These are phyloP conservation scores for Maniola jurtina DNA, from an alignment of 1,140 invertebrate species.

Conservation along the genomic window DNA sequence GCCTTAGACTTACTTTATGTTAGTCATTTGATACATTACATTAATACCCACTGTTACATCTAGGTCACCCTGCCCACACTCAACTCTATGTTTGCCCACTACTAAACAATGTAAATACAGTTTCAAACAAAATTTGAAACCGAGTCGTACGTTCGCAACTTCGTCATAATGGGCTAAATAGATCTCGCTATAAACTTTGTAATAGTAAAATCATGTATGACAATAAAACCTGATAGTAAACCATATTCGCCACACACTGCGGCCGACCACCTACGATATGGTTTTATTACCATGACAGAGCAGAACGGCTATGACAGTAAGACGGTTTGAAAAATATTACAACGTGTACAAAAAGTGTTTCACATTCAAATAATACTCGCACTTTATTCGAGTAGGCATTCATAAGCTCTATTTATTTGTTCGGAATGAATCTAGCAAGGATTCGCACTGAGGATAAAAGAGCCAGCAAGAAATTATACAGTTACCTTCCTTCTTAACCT, in stretches of 20 bases:
- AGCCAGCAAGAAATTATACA: no score
- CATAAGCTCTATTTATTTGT: background rate
- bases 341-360: background rate
- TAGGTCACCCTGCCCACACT: constrained; percentile 1
- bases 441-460: background rate
- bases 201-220: constrained; percentile 63
- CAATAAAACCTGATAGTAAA: constrained; percentile 59
- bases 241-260: constrained; percentile 55
- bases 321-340: constrained; percentile 45
- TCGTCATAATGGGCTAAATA: constrained; percentile 30
- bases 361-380: background rate
- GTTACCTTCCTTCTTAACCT: no score
- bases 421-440: background rate
- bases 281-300: constrained; percentile 54
- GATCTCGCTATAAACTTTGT: constrained; percentile 36
- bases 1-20: background rate
- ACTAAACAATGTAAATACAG: constrained; percentile 4
- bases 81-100: background rate
- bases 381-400: background rate
- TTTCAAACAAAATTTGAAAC: constrained; percentile 13
- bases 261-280: constrained; percentile 65
- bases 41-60: background rate
- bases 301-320: constrained; percentile 32
- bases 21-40: background rate
- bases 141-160: constrained; percentile 12